Evolutionary conservation across 2,888 invertebrate genomes (phyloP).

Genomic region (Melanchra persicariae): DNA sequence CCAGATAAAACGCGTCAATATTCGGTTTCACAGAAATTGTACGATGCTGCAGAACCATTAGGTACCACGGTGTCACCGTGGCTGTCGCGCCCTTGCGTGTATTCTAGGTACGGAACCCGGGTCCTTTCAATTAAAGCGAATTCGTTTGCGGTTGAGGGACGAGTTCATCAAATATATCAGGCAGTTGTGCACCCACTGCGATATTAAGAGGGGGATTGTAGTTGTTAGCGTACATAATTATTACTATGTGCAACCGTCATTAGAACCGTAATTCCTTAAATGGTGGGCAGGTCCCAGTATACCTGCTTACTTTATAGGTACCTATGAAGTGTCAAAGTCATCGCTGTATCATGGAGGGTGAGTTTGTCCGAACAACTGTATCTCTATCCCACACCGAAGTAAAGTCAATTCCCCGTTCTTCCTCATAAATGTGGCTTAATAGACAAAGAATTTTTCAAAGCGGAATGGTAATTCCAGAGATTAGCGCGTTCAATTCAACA

Average conservation of each 20-base stretch:
- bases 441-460: no score
- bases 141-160: slow-evolving; percentile 32
- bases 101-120: slow-evolving; percentile 1
- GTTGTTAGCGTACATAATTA: not conserved
- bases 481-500: no score
- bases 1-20: no score
- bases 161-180: slow-evolving; percentile 49
- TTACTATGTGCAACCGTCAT: not conserved
- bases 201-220: not conserved
- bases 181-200: slow-evolving; percentile 18
- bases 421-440: no score
- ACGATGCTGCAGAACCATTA: not conserved
- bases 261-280: not conserved
- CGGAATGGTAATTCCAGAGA: no score
- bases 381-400: not conserved
- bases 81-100: not conserved
- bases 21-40: not conserved
- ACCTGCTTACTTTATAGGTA: not conserved
- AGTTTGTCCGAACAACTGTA: not conserved
- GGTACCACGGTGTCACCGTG: not conserved
- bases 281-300: not conserved
- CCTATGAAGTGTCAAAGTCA: not conserved
- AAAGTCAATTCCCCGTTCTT: no score
- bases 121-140: slow-evolving; percentile 51
- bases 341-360: no score